Conservation (phyloP, 2,888 invertebrate genomes). For the Caenorhabditis zanzibari region DNA sequence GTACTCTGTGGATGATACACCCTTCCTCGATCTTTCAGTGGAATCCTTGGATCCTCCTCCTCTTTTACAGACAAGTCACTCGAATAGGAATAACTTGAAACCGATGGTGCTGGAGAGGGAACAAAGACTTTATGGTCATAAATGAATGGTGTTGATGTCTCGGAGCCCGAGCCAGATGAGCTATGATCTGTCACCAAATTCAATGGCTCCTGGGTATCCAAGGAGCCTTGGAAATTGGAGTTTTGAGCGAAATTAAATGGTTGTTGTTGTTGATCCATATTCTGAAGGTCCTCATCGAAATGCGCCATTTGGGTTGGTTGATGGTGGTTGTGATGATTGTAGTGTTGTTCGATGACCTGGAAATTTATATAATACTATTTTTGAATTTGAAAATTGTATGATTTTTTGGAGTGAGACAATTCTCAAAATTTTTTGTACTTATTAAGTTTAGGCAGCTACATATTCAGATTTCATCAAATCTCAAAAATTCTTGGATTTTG, state of each 20-base stretch:
- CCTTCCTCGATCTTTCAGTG: slow-evolving; percentile 48
- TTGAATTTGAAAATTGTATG: not conserved
- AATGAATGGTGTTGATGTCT: slow-evolving; percentile 5
- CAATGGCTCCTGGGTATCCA: not conserved
- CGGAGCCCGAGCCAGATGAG: not conserved
- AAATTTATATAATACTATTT: no score
- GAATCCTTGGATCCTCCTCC: slow-evolving; percentile 59
- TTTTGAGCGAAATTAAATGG: slow-evolving; percentile 4
- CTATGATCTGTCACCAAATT: no score
- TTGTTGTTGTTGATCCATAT: slow-evolving; percentile 6
- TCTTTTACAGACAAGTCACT: slow-evolving; percentile 51
- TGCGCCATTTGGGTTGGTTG: slow-evolving; percentile 22
- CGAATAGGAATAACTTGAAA: slow-evolving; percentile 50
- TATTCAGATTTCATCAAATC: no score
- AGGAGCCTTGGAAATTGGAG: not conserved
- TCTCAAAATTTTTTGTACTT: no score
- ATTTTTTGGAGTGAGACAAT: no score
- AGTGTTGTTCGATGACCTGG: slow-evolving; percentile 53
- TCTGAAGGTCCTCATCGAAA: slow-evolving; percentile 39
- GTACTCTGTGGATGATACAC: slow-evolving; percentile 62
- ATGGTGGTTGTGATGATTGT: slow-evolving; percentile 46
- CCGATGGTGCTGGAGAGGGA: slow-evolving; percentile 47
- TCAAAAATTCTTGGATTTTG: no score
- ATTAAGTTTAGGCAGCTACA: no score
- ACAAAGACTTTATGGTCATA: slow-evolving; percentile 24